Base-by-base conservation (phyloP, 1,140 invertebrate species). In the Pissodes strobi region DNA sequence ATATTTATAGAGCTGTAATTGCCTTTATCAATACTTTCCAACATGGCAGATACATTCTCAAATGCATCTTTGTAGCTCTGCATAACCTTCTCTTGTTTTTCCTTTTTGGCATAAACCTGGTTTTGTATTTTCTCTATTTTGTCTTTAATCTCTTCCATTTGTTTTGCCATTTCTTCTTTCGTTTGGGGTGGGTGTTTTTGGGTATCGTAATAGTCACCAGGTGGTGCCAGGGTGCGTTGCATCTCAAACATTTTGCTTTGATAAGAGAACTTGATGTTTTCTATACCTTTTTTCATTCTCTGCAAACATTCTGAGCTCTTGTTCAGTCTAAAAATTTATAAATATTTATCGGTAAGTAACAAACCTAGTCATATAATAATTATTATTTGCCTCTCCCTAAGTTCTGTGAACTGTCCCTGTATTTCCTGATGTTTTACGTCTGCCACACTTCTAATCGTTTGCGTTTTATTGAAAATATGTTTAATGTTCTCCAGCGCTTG, bases 261-360 rank as follows among this genome's bases (percentile, higher is more conserved):
- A 53, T 71, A 76, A 3, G 69, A 65, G 56, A 73, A 73, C 39
- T 69, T 69, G 1, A 76, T 62, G 38, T 76, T 75, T 34, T 78
- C 71, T 34, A 78, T 69, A 22, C 70, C 69, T 38, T 73, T 74
- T 56, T 73, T 72, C n/a, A 74, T 75, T 39, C 69, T 66, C 6
- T 69, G 53, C 22, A 78, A 46, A 57, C 66, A 76, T 37, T 61
- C 66, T 4, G 69, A 68, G 51, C 72, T 76, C 19, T 64, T 63
- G 30, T 67, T 68, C 23, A 78, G 41, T 51, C 68, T 72, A 21
- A 43, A 41, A 51, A 17, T n/a, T n/a, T n/a, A n/a, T 22, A 46
- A 19, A 21, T 18, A 46, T 18, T 21, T 2, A 46, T 46, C 8
- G 1, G 1, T 8, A 12, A 12, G 13, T 49, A 2, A 1, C 2